Evolutionary conservation across 2,113 vertebrate genomes (phyloP), one percentile per base, ranked within the genome.

Genomic region (Pseudorhombus dupliciocellatus): DNA sequence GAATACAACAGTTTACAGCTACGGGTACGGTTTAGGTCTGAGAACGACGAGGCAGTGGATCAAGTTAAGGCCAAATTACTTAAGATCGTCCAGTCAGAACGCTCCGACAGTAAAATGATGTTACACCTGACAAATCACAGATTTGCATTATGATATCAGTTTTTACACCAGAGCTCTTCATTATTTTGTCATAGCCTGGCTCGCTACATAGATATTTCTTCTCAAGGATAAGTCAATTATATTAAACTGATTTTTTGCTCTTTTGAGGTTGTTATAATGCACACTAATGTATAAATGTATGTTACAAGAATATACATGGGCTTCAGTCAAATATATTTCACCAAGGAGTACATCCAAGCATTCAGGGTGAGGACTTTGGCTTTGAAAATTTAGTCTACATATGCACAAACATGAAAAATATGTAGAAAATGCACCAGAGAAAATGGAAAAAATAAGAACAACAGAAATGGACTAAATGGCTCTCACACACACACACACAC

Each of bases 231-330:
- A 81, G 81, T 90, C 74, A 89, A 88, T 91, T 90, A 88, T 86
- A 89, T 92, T 92, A 88, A 90, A 90, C 87, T 87, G 86, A 77
- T 84, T 68, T 81, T 81, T 81, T 85, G 71, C 81, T 81, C 52
- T 71, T 84, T 57, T 86, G 87, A 92, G 77, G 79, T 87, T 91
- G 84, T 88, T 92, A 92, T 86, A 93, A 93, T 90, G 85, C 88
- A 92, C 86, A 93, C 90, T 91, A 88, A 84, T 52, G 77, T 93
- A 92, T 92, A 93, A 92, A 93, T 89, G 90, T 93, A 94, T 92
- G 80, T 89, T 93, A 94, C 92, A 94, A 89, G 89, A 93, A 93
- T 93, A 92, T 91, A 93, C 91, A 93, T 61, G 83, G 86, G 61
- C 81, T 92, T 91, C 81, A 91, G 86, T 90, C 89, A 84, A 87